Evolutionary conservation across 2,888 invertebrate genomes (phyloP).

Genomic region (Tipula confusa): DNA sequence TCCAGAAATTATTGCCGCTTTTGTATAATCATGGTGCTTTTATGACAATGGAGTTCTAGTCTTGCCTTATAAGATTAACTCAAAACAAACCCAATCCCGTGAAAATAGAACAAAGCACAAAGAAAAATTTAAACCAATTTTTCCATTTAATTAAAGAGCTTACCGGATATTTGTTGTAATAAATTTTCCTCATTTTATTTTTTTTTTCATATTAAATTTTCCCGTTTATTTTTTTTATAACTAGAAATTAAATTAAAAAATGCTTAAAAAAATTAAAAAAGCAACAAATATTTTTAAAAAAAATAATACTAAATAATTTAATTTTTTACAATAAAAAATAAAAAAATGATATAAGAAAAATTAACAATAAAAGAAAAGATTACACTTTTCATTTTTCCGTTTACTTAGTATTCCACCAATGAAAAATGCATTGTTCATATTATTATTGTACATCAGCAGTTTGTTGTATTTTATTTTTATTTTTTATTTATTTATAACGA

Average conservation of each 20-base stretch:
- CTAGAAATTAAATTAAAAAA: background rate
- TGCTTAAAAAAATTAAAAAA: background rate
- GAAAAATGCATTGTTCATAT: background rate
- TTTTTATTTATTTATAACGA: background rate
- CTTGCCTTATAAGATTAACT: no score
- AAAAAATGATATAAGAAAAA: background rate
- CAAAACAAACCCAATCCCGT: no score
- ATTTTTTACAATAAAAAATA: background rate
- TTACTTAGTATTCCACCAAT: background rate
- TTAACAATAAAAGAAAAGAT: conserved; percentile 3
- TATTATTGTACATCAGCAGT: background rate
- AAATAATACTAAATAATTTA: conserved; percentile 1
- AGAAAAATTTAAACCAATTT: no score
- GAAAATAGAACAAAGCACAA: no score
- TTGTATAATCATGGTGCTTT: no score
- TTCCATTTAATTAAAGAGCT: no score
- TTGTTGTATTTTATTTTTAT: no score
- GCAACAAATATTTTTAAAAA: background rate
- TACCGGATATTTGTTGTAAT: no score
- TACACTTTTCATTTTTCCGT: background rate
- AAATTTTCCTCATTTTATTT: no score
- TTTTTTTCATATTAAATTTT: background rate
- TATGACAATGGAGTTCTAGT: no score
- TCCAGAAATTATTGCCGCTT: no score
- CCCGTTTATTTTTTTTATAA: background rate